Evolutionary conservation across 2,113 vertebrate genomes (phyloP), one percentile per base, ranked within the genome.

Genomic region (Hirundichthys speculiger): DNA sequence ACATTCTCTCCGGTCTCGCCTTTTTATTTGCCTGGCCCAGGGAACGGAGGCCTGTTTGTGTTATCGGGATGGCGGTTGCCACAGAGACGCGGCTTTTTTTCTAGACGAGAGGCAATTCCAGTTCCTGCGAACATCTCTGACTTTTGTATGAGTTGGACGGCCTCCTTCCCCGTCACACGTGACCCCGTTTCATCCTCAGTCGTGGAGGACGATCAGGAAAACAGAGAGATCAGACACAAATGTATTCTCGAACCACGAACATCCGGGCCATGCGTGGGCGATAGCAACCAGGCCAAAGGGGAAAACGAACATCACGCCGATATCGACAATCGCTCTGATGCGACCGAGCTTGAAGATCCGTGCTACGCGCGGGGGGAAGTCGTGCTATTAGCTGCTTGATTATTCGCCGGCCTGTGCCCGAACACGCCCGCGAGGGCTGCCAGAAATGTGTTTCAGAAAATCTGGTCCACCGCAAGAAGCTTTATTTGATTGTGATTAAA

Each of bases 31-130:
- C 68, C 87, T 79, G 83, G 68, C 71, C 63, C 40, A 27, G 39
- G 15, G 48, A 86, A 82, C 69, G 46, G 22, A 22, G 73, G 76
- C 75, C 75, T 91, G 86, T 91, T 90, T 92, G 67, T 91, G 84
- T 93, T 89, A 77, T 85, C 69, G 16, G 25, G 73, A 76, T n/a
- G 71, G 39, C 47, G 38, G 90, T 91, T 85, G 43, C 84, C 88
- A 89, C 60, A 84, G 92, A 75, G 51, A 90, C 45, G 0, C 1
- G 2, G 25, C 51, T 86, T 86, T 91, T 84, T 87, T n/a, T n/a
- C n/a, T 86, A 88, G 86, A 83, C 74, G 0, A 81, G 46, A 68
- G 21, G 62, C 78, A 80, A 90, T 87, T 85, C 85, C 71, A 75
- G 69, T 64, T 86, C 88, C 91, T 90, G 85, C 50, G 20, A 86